A percentile compares a stretch with the other conserved stretches of the same genome.
phyloP scores from a whole-genome alignment of 2,888 invertebrate species.

The Morinoia aosen region DNA sequence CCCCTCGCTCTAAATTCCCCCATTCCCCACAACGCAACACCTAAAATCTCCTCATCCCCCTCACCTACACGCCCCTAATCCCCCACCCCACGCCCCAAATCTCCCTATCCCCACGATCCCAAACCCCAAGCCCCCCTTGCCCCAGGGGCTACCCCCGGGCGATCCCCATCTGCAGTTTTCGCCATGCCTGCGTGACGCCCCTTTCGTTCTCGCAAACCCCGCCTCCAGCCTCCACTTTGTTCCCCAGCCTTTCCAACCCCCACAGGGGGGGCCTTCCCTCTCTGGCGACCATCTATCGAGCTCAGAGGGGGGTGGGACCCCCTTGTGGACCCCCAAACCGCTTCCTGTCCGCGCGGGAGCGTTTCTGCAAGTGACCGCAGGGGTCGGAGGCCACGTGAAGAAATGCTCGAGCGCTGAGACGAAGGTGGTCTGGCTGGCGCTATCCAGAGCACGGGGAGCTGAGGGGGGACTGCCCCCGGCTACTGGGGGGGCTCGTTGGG shows the following conservation, averaged over 20 bases:
- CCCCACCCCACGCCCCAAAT: no score
- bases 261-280: not conserved
- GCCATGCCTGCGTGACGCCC: not conserved
- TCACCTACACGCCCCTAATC: no score
- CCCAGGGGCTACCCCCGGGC: not conserved
- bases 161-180: not conserved
- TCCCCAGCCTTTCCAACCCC: not conserved
- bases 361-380: not conserved
- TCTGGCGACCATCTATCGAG: not conserved
- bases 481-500: no score
- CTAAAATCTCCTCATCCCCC: no score
- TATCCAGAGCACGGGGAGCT: conserved; percentile 25
- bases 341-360: conserved; percentile 10
- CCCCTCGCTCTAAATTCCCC: no score
- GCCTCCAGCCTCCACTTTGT: not conserved
- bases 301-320: not conserved
- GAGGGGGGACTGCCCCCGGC: no score
- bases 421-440: not conserved
- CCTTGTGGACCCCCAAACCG: not conserved
- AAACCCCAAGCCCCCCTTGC: not conserved
- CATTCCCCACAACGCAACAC: no score
- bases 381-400: not conserved
- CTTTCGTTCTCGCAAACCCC: not conserved
- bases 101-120: no score
- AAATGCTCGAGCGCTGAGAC: not conserved